Conservation (phyloP, 2,797 vertebrate genomes). For the Micromesistius poutassou region DNA sequence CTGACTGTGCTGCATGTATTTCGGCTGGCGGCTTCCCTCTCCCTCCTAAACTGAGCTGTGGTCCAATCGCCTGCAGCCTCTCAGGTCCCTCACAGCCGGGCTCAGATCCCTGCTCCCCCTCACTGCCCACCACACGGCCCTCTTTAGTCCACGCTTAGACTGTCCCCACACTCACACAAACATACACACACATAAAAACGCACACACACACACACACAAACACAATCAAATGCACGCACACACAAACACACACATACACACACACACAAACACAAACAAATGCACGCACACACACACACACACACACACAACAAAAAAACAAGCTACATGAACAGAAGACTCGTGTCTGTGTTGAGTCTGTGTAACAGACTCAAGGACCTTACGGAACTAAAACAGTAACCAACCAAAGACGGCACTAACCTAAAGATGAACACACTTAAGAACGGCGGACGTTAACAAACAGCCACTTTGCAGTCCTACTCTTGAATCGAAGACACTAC, state of each 20-base stretch:
- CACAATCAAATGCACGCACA: background rate
- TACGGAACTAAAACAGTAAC: no score
- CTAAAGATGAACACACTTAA: no score
- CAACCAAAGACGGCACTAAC: no score
- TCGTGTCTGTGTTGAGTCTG: no score
- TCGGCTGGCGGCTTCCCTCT: background rate
- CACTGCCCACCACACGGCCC: no score
- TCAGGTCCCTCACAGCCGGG: background rate
- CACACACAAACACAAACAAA: background rate
- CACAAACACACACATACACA: slow-evolving; percentile 6
- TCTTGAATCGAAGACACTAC: no score
- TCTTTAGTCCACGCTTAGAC: background rate
- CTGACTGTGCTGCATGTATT: background rate
- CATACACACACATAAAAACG: background rate
- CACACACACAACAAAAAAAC: slow-evolving; percentile 13
- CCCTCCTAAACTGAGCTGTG: background rate
- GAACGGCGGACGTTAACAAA: no score
- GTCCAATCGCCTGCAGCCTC: background rate
- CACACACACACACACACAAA: background rate
- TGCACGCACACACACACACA: background rate
- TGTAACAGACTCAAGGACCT: no score
- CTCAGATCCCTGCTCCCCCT: background rate
- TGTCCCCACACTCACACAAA: background rate
- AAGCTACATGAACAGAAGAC: background rate
- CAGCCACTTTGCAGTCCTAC: no score